Evolutionary conservation across 37 sponge, comb jelly and placozoan species (phyloP), one percentile per base, ranked within the genome.

Genomic region (Aphrocallistes beatrix): DNA sequence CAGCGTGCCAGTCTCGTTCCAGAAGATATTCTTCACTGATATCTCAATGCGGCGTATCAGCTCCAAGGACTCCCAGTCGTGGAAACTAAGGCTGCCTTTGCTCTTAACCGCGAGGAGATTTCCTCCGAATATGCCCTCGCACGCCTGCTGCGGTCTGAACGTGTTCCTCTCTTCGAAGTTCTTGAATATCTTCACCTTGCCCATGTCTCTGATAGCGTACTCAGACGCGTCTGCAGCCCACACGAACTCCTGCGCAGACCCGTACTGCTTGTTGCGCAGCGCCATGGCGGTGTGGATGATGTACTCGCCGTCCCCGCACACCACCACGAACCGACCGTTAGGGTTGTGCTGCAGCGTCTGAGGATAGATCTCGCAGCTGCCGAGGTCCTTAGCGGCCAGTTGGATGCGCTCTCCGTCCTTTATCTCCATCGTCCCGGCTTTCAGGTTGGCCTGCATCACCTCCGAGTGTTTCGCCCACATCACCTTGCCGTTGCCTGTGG

Each of bases 221-320:
- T 95, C 91, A 60, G 93, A 93, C 13, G 93, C 86, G 28, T 97
- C 98, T 17, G 90, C 93, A 0, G 93, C 94, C 98, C 98, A 97
- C 38, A 94, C 95, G 88, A 97, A 97, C 88, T 97, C 98, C 85
- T 94, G 92, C 19, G 92, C 98, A 60, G 85, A 84, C 0, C 99
- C 99, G 84, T 91, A 97, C 86, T 91, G 88, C 92, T 97, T 97
- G 92, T 95, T 97, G 32, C 99, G 82, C 60, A 95, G 90, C 0
- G 99, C 99, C 95, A 97, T 95, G 39, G 99, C 95, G 0, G 99
- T 97, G 90, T 95, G 95, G 85, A 97, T 97, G 82, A 97, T 97
- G 91, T 97, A 97, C 93, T 97, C 99, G 0, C 99, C 99, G 84
- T 97, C 99, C 28, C 99, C 99, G 87, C 99, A 97, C 51, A 97